phyloP scores from a whole-genome alignment of 2,113 vertebrate genomes.

The Pseudopipra pipra region DNA sequence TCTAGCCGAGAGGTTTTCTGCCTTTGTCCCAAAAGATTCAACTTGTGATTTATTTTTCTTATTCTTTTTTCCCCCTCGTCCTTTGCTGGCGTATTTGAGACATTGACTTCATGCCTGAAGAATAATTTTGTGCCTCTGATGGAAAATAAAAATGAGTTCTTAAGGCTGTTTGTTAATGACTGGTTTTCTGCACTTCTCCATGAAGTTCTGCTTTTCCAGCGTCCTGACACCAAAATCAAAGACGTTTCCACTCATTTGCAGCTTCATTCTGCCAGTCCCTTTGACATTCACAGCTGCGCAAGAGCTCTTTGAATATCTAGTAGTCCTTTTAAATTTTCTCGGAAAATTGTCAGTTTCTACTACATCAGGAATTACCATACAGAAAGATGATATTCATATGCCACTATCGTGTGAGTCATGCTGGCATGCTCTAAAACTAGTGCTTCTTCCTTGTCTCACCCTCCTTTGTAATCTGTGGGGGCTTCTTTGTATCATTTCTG shows the following conservation, averaged over 20 bases:
- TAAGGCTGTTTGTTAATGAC: neutral
- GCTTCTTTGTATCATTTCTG: neutral
- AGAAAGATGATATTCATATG: neutral
- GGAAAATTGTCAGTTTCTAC: neutral
- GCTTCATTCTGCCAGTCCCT: neutral
- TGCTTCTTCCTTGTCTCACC: neutral
- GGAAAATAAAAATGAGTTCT: neutral
- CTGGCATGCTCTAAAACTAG: neutral
- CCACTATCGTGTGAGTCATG: neutral
- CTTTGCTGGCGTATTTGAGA: constrained; percentile 43
- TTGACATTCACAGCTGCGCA: neutral
- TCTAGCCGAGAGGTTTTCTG: constrained; percentile 42
- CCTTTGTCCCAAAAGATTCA: constrained; percentile 54
- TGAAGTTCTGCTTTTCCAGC: neutral
- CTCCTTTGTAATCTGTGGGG: neutral
- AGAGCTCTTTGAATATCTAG: neutral
- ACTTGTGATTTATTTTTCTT: neutral
- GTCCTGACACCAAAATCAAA: neutral
- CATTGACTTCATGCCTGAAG: neutral
- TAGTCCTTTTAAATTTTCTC: neutral
- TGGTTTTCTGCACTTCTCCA: neutral
- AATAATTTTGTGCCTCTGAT: constrained; percentile 13
- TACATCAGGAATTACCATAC: neutral
- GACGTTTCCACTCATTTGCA: neutral
- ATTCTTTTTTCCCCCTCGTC: neutral